Percentiles rank a stretch among this genome's conserved stretches.
phyloP scores from a whole-genome alignment of 1,140 invertebrate species.

The Listronotus bonariensis region DNA sequence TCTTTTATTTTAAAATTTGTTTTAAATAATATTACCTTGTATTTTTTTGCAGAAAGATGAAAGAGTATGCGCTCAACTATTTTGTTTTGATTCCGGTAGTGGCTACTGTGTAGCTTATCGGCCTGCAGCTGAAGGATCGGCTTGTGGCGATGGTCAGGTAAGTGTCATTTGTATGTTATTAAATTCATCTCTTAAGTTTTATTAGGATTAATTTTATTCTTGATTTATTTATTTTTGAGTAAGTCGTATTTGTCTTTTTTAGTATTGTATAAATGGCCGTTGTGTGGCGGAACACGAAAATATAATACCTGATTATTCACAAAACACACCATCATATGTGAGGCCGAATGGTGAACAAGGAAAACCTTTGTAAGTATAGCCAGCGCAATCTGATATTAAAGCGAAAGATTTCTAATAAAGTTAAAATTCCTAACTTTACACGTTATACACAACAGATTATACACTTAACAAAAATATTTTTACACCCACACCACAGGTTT shows the following conservation, averaged over 20 bases:
- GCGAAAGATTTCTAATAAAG: too few species aligned
- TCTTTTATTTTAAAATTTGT: background rate
- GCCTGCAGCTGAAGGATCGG: slow-evolving; percentile 91
- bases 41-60: slow-evolving; percentile 77
- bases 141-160: slow-evolving; percentile 92
- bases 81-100: slow-evolving; percentile 92
- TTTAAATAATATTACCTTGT: slow-evolving; percentile 4
- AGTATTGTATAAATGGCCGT: slow-evolving; percentile 90
- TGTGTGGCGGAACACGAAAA: slow-evolving; percentile 92
- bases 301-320: slow-evolving; percentile 90
- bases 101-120: slow-evolving; percentile 95
- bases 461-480: background rate
- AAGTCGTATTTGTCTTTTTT: slow-evolving; percentile 22
- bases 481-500: slow-evolving; percentile 43
- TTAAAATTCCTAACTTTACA: background rate
- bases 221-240: too few species aligned
- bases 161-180: slow-evolving; percentile 30
- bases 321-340: slow-evolving; percentile 79
- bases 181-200: too few species aligned
- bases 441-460: background rate
- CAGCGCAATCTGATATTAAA: too few species aligned
- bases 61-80: slow-evolving; percentile 91
- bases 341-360: slow-evolving; percentile 57
- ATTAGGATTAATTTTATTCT: too few species aligned
- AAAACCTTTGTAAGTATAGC: slow-evolving; percentile 54